A percentile compares a stretch with the other conserved stretches of the same genome.
Evolutionary conservation across 1,140 invertebrate species (phyloP).

Genomic region (Saxidomus purpurata): DNA sequence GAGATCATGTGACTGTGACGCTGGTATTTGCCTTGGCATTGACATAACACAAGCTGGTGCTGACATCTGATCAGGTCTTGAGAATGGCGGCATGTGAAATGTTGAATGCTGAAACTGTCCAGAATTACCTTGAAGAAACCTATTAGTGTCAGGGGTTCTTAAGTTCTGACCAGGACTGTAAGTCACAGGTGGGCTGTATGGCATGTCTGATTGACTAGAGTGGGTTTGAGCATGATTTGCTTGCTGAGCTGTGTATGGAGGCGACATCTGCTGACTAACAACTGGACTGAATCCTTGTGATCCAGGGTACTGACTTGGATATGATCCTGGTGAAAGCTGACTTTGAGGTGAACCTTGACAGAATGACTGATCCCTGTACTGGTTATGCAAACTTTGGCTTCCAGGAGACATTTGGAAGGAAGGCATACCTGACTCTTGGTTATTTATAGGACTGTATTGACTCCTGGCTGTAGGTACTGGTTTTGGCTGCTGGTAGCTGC

Average conservation of each 20-base stretch:
- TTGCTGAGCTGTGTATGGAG: neutral
- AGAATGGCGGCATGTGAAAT: neutral
- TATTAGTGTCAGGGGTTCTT: neutral
- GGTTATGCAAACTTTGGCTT: neutral
- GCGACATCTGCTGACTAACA: slow-evolving; percentile 16
- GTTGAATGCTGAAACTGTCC: neutral
- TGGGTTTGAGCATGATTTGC: slow-evolving; percentile 5
- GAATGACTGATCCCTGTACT: neutral
- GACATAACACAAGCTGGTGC: neutral
- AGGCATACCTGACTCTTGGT: neutral
- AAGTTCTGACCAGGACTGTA: neutral
- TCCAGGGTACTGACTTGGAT: neutral
- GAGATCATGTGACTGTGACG: slow-evolving; percentile 3
- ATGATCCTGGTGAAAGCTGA: slow-evolving; percentile 37
- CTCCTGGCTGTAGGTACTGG: neutral
- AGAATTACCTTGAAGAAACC: neutral
- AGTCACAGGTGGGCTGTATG: neutral
- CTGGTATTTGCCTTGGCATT: neutral
- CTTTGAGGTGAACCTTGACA: neutral
- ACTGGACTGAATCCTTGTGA: neutral
- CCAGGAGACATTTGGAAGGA: neutral
- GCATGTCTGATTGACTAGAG: neutral
- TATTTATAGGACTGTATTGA: neutral
- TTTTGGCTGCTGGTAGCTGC: neutral
- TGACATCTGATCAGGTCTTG: neutral